phyloP scores from a whole-genome alignment of 2,797 vertebrate genomes.

The Thunnus albacares region DNA sequence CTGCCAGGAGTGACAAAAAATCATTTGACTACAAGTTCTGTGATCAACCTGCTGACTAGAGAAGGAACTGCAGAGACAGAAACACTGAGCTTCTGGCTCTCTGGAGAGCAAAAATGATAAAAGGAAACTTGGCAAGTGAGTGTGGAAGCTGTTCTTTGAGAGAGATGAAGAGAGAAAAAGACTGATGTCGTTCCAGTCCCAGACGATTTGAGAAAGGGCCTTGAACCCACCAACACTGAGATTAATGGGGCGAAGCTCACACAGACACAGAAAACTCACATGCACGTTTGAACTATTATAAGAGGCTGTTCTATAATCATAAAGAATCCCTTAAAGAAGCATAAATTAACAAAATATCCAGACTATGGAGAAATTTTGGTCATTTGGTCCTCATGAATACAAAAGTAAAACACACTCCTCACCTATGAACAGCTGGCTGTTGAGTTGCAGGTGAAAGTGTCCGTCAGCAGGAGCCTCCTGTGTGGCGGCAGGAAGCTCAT shows the following conservation, averaged over 20 bases:
- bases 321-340: background rate
- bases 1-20: background rate
- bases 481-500: slow-evolving; percentile 85
- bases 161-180: background rate
- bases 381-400: background rate
- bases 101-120: background rate
- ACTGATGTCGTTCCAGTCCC: background rate
- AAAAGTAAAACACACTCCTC: slow-evolving; percentile 43
- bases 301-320: background rate
- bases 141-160: background rate
- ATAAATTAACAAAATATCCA: background rate
- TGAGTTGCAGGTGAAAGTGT: slow-evolving; percentile 92
- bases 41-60: slow-evolving; percentile 13
- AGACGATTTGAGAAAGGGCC: background rate
- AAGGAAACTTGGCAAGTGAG: slow-evolving; percentile 4
- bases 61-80: slow-evolving; percentile 10
- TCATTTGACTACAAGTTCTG: slow-evolving; percentile 7
- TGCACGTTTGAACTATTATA: background rate
- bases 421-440: slow-evolving; percentile 95
- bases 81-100: background rate
- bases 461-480: slow-evolving; percentile 87
- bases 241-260: slow-evolving; percentile 14
- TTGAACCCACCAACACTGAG: background rate
- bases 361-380: background rate
- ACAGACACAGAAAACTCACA: slow-evolving; percentile 74